Evolutionary conservation across 2,113 vertebrate genomes (phyloP), one percentile per base, ranked within the genome.

Genomic region (Muntiacus muntjak): DNA sequence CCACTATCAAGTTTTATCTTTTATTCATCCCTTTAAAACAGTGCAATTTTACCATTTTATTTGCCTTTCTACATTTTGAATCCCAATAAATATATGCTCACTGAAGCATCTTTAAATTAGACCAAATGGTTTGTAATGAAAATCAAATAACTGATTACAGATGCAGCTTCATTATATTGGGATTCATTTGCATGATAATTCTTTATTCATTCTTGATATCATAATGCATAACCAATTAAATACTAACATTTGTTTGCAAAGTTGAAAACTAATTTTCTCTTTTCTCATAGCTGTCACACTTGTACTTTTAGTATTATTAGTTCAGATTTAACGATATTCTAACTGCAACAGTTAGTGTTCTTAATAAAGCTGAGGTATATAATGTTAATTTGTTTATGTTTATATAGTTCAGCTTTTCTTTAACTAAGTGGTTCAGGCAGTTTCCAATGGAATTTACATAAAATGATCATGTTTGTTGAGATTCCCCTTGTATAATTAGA

Each of bases 391-490:
- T 97, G 71, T 97, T 98, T 98, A 52, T 79, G n/a, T 97, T 96
- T 95, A 91, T 67, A 87, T 86, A 43, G 79, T 96, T 95, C 79
- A 50, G 36, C 30, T 95, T 98, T 88, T 96, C 91, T 96, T 97
- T 98, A 98, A 98, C 97, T 98, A 98, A 91, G 78, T 74, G 97
- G 50, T 96, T 98, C 87, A 97, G 90, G 64, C 62, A 97, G 90
- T 93, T 97, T 98, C 94, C 88, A 97, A 87, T 93, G 58, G 76
- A 98, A 60, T 93, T 43, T 95, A 83, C 74, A 21, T 94, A 90
- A 98, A 97, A 92, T 78, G 13, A 94, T 15, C 16, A 36, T 62
- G 3, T 88, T 79, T 89, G 5, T 71, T 92, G 76, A 87, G 26
- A 85, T 92, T 64, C n/a, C 33, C 25, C 11, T 54, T 64, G 17